Percentiles rank a stretch among this genome's conserved stretches.
These are phyloP conservation scores for Charanyca ferruginea DNA, from an alignment of 2,888 invertebrate species.

Conservation along the genomic window DNA sequence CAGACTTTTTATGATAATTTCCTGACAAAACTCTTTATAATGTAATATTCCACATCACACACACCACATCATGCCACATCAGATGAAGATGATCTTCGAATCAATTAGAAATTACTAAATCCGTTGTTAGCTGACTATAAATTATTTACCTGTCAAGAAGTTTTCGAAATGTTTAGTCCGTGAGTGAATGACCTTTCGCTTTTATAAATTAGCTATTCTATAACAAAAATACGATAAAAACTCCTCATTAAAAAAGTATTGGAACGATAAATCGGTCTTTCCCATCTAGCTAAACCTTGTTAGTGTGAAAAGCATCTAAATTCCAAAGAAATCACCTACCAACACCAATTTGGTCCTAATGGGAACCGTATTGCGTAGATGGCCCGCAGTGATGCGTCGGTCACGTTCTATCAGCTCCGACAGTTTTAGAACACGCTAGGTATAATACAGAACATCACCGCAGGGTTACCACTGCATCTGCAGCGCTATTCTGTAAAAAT, in stretches of 20 bases:
- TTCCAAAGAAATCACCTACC: constrained; percentile 34
- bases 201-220: background rate
- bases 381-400: constrained; percentile 63
- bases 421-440: constrained; percentile 39
- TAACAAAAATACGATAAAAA: no score
- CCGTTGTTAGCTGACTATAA: background rate
- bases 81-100: background rate
- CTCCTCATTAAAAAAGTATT: no score
- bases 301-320: constrained; percentile 21
- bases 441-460: constrained; percentile 28
- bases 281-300: background rate
- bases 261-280: background rate
- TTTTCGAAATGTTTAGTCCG: background rate
- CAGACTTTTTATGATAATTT: background rate
- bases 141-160: background rate
- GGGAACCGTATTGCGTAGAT: constrained; percentile 57
- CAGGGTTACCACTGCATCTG: constrained; percentile 13
- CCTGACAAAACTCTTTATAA: background rate
- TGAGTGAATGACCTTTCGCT: background rate
- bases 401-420: constrained; percentile 62
- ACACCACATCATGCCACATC: no score
- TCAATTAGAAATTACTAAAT: background rate
- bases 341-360: constrained; percentile 42
- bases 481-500: background rate
- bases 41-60: background rate